Evolutionary conservation across 2,888 invertebrate genomes (phyloP).

Genomic region (Sarcophaga carnaria): DNA sequence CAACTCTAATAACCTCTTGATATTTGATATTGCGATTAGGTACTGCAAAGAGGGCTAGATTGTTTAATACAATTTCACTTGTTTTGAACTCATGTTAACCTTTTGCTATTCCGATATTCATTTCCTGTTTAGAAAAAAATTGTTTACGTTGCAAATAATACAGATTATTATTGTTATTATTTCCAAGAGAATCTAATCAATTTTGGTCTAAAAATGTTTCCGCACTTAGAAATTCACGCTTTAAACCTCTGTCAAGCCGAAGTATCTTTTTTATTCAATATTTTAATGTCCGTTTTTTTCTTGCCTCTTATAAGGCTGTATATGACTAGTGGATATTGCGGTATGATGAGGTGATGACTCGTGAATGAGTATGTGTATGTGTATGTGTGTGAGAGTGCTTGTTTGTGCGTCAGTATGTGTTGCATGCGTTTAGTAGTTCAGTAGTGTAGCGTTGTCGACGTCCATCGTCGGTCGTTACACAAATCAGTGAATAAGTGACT

Average conservation of each 20-base stretch:
- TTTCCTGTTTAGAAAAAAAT: too few species aligned
- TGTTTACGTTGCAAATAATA: too few species aligned
- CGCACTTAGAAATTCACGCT: background rate
- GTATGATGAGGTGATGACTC: background rate
- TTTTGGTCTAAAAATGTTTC: too few species aligned
- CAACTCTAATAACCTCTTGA: too few species aligned
- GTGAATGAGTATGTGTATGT: background rate
- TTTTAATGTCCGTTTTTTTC: background rate
- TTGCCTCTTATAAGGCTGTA: background rate
- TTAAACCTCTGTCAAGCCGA: background rate
- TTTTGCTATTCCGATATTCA: too few species aligned
- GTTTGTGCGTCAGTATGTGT: slow-evolving; percentile 36
- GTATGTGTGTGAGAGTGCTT: background rate
- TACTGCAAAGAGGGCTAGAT: too few species aligned
- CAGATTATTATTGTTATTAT: too few species aligned
- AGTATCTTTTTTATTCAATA: background rate
- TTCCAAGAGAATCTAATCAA: too few species aligned
- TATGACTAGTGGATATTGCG: background rate
- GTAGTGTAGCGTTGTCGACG: slow-evolving; percentile 70
- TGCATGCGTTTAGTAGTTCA: slow-evolving; percentile 71
- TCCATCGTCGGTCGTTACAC: slow-evolving; percentile 56
- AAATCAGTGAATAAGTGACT: slow-evolving; percentile 47
- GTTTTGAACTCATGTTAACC: too few species aligned
- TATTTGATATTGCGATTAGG: too few species aligned
- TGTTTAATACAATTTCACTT: too few species aligned